Evolutionary conservation across 2,888 invertebrate genomes (phyloP).

Genomic region (Pyrrhosoma nymphula): DNA sequence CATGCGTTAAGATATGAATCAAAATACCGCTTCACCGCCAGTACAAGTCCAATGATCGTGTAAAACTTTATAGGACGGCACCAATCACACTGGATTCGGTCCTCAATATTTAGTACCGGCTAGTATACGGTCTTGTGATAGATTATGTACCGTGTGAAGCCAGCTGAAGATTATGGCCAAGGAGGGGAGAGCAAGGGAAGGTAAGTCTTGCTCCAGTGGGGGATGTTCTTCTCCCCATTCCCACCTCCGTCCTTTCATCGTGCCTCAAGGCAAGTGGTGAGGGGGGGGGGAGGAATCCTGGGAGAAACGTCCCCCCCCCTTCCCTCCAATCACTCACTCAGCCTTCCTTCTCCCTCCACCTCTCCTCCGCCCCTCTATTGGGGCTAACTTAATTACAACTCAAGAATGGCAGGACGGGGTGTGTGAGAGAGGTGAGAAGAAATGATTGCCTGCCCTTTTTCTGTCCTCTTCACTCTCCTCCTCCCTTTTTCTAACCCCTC

Average conservation of each 20-base stretch:
- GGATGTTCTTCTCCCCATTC: background rate
- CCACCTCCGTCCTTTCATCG: no score
- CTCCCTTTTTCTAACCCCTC: background rate
- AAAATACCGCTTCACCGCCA: no score
- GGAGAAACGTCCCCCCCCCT: background rate
- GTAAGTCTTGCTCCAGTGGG: background rate
- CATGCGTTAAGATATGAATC: no score
- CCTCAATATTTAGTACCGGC: no score
- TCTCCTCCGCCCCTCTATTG: background rate
- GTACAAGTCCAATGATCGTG: no score
- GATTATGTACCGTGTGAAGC: no score
- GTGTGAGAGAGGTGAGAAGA: background rate
- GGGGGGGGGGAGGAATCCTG: background rate
- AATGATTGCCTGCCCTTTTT: slow-evolving; percentile 31
- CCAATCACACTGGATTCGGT: no score
- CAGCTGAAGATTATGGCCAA: background rate
- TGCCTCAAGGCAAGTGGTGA: background rate
- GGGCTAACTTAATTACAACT: slow-evolving; percentile 57
- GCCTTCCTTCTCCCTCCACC: background rate
- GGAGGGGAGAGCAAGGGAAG: background rate
- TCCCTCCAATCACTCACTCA: background rate
- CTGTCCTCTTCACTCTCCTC: background rate
- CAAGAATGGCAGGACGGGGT: slow-evolving; percentile 10
- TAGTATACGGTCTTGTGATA: no score
- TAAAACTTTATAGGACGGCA: no score